A percentile compares a stretch with the other conserved stretches of the same genome.
These are phyloP conservation scores for Diorhabda elongata DNA, from an alignment of 1,140 invertebrate genomes.

Conservation along the genomic window DNA sequence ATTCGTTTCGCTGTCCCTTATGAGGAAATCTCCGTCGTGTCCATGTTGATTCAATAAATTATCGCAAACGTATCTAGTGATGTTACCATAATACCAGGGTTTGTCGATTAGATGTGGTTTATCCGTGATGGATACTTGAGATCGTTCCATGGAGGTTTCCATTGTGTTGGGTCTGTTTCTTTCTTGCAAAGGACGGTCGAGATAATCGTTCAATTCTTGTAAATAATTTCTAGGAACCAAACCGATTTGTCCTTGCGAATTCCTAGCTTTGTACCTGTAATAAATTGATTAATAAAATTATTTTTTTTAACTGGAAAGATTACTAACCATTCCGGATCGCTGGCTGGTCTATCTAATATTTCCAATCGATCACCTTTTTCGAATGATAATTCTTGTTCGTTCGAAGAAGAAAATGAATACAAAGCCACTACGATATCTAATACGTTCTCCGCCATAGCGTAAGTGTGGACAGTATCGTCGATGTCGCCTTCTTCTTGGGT, in stretches of 20 bases:
- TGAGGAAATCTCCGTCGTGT: constrained; percentile 96
- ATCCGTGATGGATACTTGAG: constrained; percentile 49
- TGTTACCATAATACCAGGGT: constrained; percentile 95
- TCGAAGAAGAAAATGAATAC: constrained; percentile 91
- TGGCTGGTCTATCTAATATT: constrained; percentile 88
- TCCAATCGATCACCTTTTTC: constrained; percentile 93
- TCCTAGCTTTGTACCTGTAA: constrained; percentile 82
- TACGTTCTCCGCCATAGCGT: constrained; percentile 89
- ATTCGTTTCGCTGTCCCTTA: constrained; percentile 97
- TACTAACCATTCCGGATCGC: constrained; percentile 92
- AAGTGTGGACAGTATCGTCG: constrained; percentile 82
- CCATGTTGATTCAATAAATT: constrained; percentile 89
- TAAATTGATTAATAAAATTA: background rate
- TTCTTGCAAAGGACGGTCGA: constrained; percentile 74
- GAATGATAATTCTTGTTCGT: constrained; percentile 95
- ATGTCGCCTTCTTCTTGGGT: constrained; percentile 79
- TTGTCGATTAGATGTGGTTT: constrained; percentile 71
- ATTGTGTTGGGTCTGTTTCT: constrained; percentile 51
- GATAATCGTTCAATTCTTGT: constrained; percentile 82
- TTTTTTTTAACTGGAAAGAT: background rate
- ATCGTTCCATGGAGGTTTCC: constrained; percentile 49
- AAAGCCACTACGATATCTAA: constrained; percentile 91
- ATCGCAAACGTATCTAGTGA: constrained; percentile 93
- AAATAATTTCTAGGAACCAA: constrained; percentile 96
- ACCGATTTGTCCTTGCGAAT: constrained; percentile 85